Percentiles rank a stretch among this genome's conserved stretches.
These are phyloP conservation scores for Drosophila paranaensis DNA, from an alignment of 2,888 invertebrate species.

Conservation along the genomic window DNA sequence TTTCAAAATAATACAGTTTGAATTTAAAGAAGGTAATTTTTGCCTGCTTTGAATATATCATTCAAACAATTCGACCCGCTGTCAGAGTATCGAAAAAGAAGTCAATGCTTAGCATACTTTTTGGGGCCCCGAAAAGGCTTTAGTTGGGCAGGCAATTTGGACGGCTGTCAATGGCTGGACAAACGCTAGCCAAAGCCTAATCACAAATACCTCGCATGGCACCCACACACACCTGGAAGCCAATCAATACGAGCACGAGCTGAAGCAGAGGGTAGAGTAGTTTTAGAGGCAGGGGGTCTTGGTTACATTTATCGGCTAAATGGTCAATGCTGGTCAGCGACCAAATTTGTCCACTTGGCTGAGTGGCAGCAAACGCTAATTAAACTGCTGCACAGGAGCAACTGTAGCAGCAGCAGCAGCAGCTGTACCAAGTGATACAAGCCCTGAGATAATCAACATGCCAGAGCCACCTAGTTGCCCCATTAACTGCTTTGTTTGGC, in stretches of 20 bases:
- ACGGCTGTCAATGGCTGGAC: constrained; percentile 22
- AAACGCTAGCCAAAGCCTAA: constrained; percentile 31
- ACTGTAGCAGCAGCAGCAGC: constrained; percentile 9
- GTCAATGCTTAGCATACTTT: constrained; percentile 13
- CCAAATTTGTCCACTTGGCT: constrained; percentile 70
- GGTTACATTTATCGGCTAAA: constrained; percentile 60
- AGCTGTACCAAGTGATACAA: constrained; percentile 55
- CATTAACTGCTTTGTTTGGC: constrained; percentile 57
- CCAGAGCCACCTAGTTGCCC: constrained; percentile 42
- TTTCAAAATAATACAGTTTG: too few species aligned
- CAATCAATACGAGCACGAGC: constrained; percentile 55
- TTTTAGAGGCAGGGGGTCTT: background rate
- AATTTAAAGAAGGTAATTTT: too few species aligned
- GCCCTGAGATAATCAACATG: constrained; percentile 63
- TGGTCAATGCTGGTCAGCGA: constrained; percentile 59
- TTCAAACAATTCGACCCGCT: background rate
- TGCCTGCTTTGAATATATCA: background rate
- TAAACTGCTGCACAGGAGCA: constrained; percentile 58
- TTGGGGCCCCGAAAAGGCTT: background rate
- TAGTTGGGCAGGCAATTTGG: constrained; percentile 21
- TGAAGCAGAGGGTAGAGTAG: background rate
- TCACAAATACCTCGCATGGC: constrained; percentile 38
- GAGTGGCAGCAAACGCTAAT: constrained; percentile 75
- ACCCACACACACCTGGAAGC: constrained; percentile 21
- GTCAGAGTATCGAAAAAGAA: background rate